Base-by-base conservation (phyloP, 37 sponge, comb jelly and placozoan species). In the Spongilla lacustris region DNA sequence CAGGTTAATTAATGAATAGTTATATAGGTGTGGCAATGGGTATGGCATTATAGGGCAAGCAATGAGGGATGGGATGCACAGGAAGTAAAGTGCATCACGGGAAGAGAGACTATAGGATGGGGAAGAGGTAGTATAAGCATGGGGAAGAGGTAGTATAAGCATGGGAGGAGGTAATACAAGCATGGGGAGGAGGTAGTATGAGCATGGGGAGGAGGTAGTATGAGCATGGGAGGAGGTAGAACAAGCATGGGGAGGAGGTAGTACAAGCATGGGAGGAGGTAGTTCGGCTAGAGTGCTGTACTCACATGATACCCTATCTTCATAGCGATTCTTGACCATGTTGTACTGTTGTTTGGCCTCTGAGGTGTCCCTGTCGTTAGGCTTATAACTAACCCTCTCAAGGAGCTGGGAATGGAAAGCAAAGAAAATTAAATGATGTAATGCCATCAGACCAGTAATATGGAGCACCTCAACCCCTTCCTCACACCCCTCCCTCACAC, bases 401-500 rank as follows among this genome's bases (percentile, higher is more conserved):
- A 92, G 78, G 31, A 88, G 73, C 92, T 92, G 79, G 58, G 46
- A 46, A n/a, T n/a, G n/a, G n/a, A n/a, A n/a, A n/a, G n/a, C n/a
- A n/a, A n/a, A n/a, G n/a, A n/a, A n/a, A n/a, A n/a, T n/a, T n/a
- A n/a, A n/a, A n/a, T n/a, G n/a, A n/a, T n/a, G 58, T 58, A 8
- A 58, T 6, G 19, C 58, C 14, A 19, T 14, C 1, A 10, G 1
- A 6, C 19, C 11, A 58, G 14, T 19, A 8, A 6, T 58, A 17
- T 19, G 58, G 11, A 58, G 11, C 19, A 6, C 12, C 3, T 41
- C 6, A 41, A 41, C 6, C 41, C 3, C 3, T 41, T 41, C 41
- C 6, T 41, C 41, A 41, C 6, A 41, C 41, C 41, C 41, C 41
- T 41, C 6, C 41, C 41, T 6, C n/a, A n/a, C n/a, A n/a, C n/a